Evolutionary conservation across 2,113 vertebrate species (phyloP).

Genomic region (Emberiza fucata): DNA sequence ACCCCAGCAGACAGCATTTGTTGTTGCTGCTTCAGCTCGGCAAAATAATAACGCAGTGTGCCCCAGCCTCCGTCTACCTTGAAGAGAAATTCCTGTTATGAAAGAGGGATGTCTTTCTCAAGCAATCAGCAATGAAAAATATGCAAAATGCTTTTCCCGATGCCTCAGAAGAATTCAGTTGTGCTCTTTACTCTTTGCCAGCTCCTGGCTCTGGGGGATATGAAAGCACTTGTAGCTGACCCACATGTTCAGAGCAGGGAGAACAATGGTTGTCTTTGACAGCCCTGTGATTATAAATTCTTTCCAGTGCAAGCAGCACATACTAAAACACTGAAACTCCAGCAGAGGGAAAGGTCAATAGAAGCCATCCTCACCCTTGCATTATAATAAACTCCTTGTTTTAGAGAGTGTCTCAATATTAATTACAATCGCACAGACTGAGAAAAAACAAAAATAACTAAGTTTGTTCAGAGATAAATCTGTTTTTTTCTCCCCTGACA

Average conservation of each 20-base stretch:
- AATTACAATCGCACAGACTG: slow-evolving; percentile 58
- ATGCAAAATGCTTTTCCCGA: slow-evolving; percentile 79
- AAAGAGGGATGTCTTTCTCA: slow-evolving; percentile 78
- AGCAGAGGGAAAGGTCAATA: slow-evolving; percentile 79
- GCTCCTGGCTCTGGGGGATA: slow-evolving; percentile 77
- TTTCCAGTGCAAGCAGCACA: slow-evolving; percentile 80
- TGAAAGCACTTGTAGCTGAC: slow-evolving; percentile 79
- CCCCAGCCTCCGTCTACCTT: slow-evolving; percentile 67
- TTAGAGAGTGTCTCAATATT: slow-evolving; percentile 64
- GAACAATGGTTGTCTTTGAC: slow-evolving; percentile 85
- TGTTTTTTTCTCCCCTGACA: not conserved
- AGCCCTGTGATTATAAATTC: slow-evolving; percentile 82
- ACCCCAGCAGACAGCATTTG: slow-evolving; percentile 41
- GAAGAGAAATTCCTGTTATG: slow-evolving; percentile 77
- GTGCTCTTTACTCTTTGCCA: slow-evolving; percentile 71
- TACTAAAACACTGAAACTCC: slow-evolving; percentile 80
- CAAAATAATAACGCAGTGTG: slow-evolving; percentile 65
- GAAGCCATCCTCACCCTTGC: slow-evolving; percentile 73
- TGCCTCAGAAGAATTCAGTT: slow-evolving; percentile 79
- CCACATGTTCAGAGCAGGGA: slow-evolving; percentile 76
- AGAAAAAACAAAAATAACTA: slow-evolving; percentile 72
- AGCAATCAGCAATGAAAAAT: slow-evolving; percentile 77
- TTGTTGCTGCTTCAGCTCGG: slow-evolving; percentile 48
- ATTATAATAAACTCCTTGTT: slow-evolving; percentile 78
- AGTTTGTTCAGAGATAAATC: slow-evolving; percentile 67